Evolutionary conservation across 1,140 invertebrate species (phyloP).

Genomic region (Ridgeia piscesae): DNA sequence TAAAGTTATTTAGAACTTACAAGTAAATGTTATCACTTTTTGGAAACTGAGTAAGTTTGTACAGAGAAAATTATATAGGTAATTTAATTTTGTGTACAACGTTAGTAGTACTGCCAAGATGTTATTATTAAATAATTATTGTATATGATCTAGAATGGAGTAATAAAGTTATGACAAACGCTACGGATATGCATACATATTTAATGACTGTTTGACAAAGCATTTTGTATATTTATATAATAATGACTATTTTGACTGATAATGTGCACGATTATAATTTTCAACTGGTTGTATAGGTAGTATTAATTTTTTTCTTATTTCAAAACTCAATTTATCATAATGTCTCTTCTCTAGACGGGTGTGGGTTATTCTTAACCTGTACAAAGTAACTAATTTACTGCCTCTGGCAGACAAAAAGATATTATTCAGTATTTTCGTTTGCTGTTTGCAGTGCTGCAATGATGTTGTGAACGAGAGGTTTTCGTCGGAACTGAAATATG

Average conservation of each 20-base stretch:
- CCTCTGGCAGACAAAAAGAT: background rate
- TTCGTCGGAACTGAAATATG: conserved; percentile 84
- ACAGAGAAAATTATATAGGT: too few relatives aligned
- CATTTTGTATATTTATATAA: background rate
- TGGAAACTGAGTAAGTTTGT: background rate
- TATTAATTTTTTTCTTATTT: too few relatives aligned
- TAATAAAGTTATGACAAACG: too few relatives aligned
- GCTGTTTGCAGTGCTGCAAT: conserved; percentile 77
- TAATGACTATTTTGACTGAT: too few relatives aligned
- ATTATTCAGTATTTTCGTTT: conserved; percentile 22
- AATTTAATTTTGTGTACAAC: too few relatives aligned
- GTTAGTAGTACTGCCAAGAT: too few relatives aligned
- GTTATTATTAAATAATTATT: too few relatives aligned
- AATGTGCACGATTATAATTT: too few relatives aligned
- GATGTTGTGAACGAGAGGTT: conserved; percentile 89
- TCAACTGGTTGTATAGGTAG: too few relatives aligned
- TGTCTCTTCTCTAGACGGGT: background rate
- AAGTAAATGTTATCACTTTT: background rate
- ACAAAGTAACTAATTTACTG: background rate
- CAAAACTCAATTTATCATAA: too few relatives aligned
- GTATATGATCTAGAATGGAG: too few relatives aligned
- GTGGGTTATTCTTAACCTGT: background rate
- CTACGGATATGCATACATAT: background rate
- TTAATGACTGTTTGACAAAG: background rate
- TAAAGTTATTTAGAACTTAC: background rate